Evolutionary conservation across 2,888 invertebrate genomes (phyloP).

Genomic region (Mythimna vitellina): DNA sequence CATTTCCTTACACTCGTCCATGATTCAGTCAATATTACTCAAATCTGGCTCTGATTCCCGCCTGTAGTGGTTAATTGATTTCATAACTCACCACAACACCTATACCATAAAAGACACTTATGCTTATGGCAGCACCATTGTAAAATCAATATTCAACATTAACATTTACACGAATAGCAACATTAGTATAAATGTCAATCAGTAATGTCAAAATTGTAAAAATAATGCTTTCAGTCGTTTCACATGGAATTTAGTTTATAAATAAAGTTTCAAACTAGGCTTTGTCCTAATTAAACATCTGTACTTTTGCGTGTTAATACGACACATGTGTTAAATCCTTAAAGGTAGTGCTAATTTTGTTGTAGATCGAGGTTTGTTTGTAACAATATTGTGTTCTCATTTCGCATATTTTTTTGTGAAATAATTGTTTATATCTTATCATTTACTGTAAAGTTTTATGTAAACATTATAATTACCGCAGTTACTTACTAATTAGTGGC

Average conservation of each 20-base stretch:
- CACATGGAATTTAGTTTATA: conserved; percentile 56
- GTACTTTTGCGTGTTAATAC: conserved; percentile 2
- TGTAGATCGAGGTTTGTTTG: conserved; percentile 43
- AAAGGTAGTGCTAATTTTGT: conserved; percentile 15
- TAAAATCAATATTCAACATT: conserved; percentile 31
- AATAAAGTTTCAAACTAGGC: conserved; percentile 49
- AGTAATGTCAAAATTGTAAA: conserved; percentile 60
- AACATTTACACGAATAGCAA: conserved; percentile 29
- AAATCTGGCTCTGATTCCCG: no score
- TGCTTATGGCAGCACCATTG: conserved; percentile 17
- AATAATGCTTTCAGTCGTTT: conserved; percentile 64
- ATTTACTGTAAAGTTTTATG: background rate
- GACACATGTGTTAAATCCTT: conserved; percentile 28
- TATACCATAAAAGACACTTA: background rate
- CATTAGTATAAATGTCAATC: conserved; percentile 46
- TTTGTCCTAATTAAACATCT: conserved; percentile 38
- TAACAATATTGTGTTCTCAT: conserved; percentile 39
- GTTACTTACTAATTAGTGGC: background rate
- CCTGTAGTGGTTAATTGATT: background rate
- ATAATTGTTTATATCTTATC: conserved; percentile 22
- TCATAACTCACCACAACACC: no score
- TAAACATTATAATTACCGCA: background rate
- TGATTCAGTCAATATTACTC: no score
- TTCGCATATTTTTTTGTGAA: conserved; percentile 28
- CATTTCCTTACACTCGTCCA: no score